These are phyloP conservation scores for Loripinus fragilis DNA, from an alignment of 2,888 invertebrate species.

Conservation along the genomic window DNA sequence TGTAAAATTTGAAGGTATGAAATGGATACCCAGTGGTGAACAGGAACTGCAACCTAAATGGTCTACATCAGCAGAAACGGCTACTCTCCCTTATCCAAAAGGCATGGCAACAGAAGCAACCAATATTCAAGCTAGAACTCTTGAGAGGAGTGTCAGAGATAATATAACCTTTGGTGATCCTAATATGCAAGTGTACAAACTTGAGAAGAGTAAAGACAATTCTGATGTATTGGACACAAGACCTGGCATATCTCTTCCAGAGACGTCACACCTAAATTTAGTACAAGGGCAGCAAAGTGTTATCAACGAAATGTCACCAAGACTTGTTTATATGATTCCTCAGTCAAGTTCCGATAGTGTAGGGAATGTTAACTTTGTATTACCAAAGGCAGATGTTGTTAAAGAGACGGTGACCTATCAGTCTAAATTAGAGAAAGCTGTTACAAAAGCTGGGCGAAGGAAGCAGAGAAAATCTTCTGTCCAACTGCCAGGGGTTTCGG, in stretches of 20 bases:
- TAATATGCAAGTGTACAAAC: neutral
- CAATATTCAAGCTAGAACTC: neutral
- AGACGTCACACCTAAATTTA: neutral
- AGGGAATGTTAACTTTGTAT: neutral
- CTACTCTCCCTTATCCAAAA: neutral
- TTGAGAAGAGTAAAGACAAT: neutral
- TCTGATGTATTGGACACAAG: neutral
- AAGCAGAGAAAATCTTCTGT: neutral
- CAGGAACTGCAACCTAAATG: neutral
- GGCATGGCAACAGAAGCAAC: neutral
- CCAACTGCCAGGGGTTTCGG: neutral
- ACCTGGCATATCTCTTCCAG: neutral
- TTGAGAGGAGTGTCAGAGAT: neutral
- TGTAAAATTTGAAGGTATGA: neutral
- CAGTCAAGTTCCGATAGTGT: neutral
- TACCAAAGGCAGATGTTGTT: neutral
- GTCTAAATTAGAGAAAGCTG: constrained; percentile 55
- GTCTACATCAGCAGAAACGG: neutral
- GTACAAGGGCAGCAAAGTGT: neutral
- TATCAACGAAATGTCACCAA: neutral
- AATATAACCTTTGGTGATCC: neutral
- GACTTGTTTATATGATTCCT: neutral
- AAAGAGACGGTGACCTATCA: constrained; percentile 43
- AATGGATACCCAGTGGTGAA: neutral
- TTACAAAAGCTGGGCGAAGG: neutral